Conservation (phyloP, 1,140 invertebrate genomes). For the Procambarus clarkii region DNA sequence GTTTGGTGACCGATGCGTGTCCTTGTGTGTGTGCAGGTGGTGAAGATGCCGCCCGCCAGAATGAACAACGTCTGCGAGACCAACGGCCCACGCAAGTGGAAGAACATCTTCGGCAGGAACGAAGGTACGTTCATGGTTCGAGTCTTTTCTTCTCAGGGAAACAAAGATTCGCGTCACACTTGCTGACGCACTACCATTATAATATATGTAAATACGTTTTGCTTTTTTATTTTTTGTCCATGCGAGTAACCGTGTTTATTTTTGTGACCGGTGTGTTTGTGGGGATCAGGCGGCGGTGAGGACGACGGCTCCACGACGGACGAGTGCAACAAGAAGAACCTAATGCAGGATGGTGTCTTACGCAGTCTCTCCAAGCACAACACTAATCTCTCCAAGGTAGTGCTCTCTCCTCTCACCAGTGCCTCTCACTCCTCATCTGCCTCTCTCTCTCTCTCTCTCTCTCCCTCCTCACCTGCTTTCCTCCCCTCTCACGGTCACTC, state of each 20-base stretch:
- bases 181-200: too few relatives aligned
- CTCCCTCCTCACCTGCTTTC: neutral
- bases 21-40: slow-evolving; percentile 44
- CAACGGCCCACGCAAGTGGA: slow-evolving; percentile 71
- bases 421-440: neutral
- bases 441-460: neutral
- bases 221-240: too few relatives aligned
- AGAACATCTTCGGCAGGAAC: slow-evolving; percentile 71
- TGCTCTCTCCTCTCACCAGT: neutral
- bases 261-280: too few relatives aligned
- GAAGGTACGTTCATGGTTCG: slow-evolving; percentile 47
- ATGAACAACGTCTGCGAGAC: slow-evolving; percentile 72
- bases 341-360: slow-evolving; percentile 52
- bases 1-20: neutral
- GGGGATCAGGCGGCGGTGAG: slow-evolving; percentile 15
- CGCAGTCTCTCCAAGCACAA: slow-evolving; percentile 49
- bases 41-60: slow-evolving; percentile 71
- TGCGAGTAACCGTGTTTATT: too few relatives aligned
- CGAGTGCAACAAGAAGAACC: slow-evolving; percentile 66
- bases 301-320: slow-evolving; percentile 62
- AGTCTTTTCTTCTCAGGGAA: too few relatives aligned
- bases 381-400: slow-evolving; percentile 65
- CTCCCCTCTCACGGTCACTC: neutral
- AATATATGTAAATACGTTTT: too few relatives aligned
- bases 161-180: too few relatives aligned